These are phyloP conservation scores for Azorinus chamasolen DNA, from an alignment of 2,888 invertebrate genomes.

Conservation along the genomic window DNA sequence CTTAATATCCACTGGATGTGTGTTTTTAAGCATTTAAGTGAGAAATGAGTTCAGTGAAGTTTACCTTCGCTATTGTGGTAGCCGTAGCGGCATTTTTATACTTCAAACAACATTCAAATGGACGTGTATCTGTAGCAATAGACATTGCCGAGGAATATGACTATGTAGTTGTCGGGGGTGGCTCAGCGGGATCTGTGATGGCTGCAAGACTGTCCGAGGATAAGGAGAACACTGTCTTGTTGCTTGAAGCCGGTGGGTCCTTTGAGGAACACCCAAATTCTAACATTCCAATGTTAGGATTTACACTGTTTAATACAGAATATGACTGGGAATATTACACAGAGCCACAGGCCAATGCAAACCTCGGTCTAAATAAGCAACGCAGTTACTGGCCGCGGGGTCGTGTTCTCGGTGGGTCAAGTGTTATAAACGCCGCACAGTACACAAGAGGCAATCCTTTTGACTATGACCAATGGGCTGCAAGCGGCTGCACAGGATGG, in stretches of 20 bases:
- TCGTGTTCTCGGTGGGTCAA: slow-evolving; percentile 23
- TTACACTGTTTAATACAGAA: slow-evolving; percentile 80
- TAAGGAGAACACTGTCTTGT: slow-evolving; percentile 65
- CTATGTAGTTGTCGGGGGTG: no score
- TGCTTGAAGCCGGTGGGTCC: slow-evolving; percentile 86
- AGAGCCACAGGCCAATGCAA: slow-evolving; percentile 80
- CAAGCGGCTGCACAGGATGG: slow-evolving; percentile 6
- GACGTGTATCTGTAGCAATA: neutral
- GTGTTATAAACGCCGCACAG: slow-evolving; percentile 14
- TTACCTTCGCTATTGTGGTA: no score
- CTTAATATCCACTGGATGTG: no score
- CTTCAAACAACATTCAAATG: no score
- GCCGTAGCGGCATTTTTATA: no score
- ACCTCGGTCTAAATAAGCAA: slow-evolving; percentile 36
- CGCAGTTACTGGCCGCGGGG: slow-evolving; percentile 25
- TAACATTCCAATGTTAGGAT: slow-evolving; percentile 86
- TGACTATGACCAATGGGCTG: slow-evolving; percentile 14
- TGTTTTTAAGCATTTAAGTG: no score
- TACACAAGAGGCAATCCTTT: slow-evolving; percentile 20
- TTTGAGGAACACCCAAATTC: slow-evolving; percentile 85
- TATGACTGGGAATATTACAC: slow-evolving; percentile 86
- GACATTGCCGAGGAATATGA: neutral
- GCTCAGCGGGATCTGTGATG: no score
- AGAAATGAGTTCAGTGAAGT: no score
- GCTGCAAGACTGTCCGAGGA: no score